Conservation (phyloP, 2,113 vertebrate species). For the Australoheros scitulus region DNA sequence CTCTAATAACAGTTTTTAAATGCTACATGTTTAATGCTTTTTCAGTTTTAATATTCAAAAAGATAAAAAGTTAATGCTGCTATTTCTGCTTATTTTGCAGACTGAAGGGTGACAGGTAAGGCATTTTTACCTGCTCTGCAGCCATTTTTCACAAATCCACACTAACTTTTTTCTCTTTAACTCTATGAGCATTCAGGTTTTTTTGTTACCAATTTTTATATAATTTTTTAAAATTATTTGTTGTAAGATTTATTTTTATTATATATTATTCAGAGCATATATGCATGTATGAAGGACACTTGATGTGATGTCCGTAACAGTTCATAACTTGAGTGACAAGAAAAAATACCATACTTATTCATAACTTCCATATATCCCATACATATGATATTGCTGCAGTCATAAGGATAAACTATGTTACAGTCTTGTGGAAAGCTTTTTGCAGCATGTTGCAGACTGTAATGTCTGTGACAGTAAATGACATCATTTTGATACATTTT, state of each 20-base stretch:
- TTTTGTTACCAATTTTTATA: not conserved
- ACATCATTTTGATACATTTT: not conserved
- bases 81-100: not conserved
- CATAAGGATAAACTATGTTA: not conserved
- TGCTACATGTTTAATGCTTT: not conserved
- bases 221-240: not conserved
- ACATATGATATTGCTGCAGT: too few relatives aligned
- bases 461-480: not conserved
- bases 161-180: too few relatives aligned
- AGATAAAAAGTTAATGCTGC: not conserved
- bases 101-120: too few relatives aligned
- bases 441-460: not conserved
- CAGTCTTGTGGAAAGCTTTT: not conserved
- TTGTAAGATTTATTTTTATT: not conserved
- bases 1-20: not conserved
- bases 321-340: too few relatives aligned
- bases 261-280: not conserved
- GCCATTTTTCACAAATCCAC: too few relatives aligned
- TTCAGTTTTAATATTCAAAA: not conserved
- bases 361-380: too few relatives aligned
- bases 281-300: too few relatives aligned
- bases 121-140: too few relatives aligned
- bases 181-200: not conserved
- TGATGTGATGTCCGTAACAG: too few relatives aligned
- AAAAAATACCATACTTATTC: too few relatives aligned